phyloP scores from a whole-genome alignment of 2,113 vertebrate genomes.

The Phaethon lepturus region DNA sequence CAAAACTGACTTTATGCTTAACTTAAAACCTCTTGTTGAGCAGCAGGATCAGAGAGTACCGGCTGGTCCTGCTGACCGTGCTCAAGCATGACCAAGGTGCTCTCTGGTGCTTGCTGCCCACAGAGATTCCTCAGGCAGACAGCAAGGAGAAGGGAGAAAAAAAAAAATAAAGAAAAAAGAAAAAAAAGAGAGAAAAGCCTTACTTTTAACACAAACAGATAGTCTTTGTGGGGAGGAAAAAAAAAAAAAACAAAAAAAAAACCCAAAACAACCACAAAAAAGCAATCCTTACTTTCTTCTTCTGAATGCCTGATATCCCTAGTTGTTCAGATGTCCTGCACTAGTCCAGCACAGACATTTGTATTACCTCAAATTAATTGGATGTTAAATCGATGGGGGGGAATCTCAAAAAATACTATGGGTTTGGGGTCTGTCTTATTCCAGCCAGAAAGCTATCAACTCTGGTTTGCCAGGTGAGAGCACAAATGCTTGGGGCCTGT shows the following conservation, averaged over 20 bases:
- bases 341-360: not conserved
- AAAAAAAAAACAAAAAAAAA: too few relatives aligned
- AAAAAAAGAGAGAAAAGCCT: not conserved
- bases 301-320: not conserved
- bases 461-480: not conserved
- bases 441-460: not conserved
- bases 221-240: not conserved
- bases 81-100: not conserved
- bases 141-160: not conserved
- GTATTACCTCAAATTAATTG: too few relatives aligned
- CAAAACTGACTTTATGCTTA: not conserved
- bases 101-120: not conserved
- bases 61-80: accelerated
- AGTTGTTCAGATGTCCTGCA: not conserved
- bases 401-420: not conserved
- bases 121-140: not conserved
- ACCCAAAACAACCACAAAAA: not conserved
- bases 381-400: not conserved
- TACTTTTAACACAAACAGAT: not conserved
- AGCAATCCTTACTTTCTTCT: not conserved
- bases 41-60: not conserved
- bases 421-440: not conserved
- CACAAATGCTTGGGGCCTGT: not conserved
- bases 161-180: not conserved
- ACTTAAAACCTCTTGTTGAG: not conserved